Evolutionary conservation across 1,140 invertebrate species (phyloP), one percentile per base, ranked within the genome.

Genomic region (Penaeus indicus): DNA sequence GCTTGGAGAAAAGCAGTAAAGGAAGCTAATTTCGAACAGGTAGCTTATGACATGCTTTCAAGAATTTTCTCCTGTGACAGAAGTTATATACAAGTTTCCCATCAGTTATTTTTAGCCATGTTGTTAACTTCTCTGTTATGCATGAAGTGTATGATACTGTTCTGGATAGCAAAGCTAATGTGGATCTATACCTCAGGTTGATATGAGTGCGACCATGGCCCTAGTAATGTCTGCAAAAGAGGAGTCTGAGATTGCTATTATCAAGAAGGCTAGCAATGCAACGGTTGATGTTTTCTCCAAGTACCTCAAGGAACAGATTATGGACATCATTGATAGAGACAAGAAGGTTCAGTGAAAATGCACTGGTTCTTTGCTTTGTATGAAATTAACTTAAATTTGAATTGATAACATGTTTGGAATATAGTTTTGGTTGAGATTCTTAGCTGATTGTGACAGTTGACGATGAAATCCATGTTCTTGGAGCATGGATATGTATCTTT

Each of bases 291-390:
- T 99, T 8, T 99, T 98, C 92, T 97, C 95, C 47, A 99, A 99
- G 92, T 99, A 98, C 94, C 94, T 99, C 13, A 98, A 98, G 93
- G 97, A 99, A 63, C 97, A 99, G 93, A 97, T 99, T 86, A 99
- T 99, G 96, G 98, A 99, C 93, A 98, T 99, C 91, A 98, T 99
- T 92, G 99, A 99, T 95, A 96, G 97, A 13, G 98, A 99, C 92
- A 95, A 94, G 92, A 88, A 88, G 86, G 86, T 77, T 38, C 25
- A 79, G 10, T 54, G 54, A 54, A 54, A 54, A 54, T 54, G 38
- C 38, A 42, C 4, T 54, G 11, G 16, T 54, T 13, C 1, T 54
- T 11, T 54, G 10, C 54, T 16, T 54, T 13, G 16, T 54, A 13
- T 54, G 54, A 54, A 42, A 54, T 16, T 54, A 16, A 0, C 10